Conservation (phyloP, 2,797 vertebrate genomes). For the Bovichtus diacanthus region DNA sequence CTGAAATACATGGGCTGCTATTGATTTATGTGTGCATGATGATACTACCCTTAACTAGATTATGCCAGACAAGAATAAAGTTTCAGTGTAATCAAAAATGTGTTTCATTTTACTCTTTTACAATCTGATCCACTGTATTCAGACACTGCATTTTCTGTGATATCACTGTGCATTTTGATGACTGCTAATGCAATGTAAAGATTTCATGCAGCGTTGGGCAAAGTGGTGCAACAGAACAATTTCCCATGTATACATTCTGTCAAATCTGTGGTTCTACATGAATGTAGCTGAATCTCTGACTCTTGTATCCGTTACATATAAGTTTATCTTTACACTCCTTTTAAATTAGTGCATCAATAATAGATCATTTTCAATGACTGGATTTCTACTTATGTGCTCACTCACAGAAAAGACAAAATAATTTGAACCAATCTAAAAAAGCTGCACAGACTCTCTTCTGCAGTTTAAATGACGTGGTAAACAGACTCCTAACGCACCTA, state of each 20-base stretch:
- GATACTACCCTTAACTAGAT: not conserved
- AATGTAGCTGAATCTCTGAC: not conserved
- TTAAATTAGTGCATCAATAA: not conserved
- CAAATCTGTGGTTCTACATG: not conserved
- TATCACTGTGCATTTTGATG: not conserved
- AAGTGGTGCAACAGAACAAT: not conserved
- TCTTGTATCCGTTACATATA: not conserved
- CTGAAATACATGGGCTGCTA: no score
- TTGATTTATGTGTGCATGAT: not conserved
- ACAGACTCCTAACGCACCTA: not conserved
- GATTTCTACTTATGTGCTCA: not conserved
- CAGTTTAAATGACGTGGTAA: conserved; percentile 1
- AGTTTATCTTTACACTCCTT: not conserved
- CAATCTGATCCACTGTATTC: no score
- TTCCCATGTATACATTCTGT: not conserved
- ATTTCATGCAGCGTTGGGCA: not conserved
- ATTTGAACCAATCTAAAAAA: not conserved
- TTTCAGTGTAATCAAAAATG: not conserved
- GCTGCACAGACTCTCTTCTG: not conserved
- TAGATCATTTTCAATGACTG: not conserved
- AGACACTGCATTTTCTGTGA: not conserved
- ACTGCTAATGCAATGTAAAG: not conserved
- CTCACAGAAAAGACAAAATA: not conserved
- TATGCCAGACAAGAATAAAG: not conserved
- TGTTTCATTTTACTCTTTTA: not conserved